phyloP scores from a whole-genome alignment of 2,888 invertebrate species.

The Lasioglossum zephyrum region DNA sequence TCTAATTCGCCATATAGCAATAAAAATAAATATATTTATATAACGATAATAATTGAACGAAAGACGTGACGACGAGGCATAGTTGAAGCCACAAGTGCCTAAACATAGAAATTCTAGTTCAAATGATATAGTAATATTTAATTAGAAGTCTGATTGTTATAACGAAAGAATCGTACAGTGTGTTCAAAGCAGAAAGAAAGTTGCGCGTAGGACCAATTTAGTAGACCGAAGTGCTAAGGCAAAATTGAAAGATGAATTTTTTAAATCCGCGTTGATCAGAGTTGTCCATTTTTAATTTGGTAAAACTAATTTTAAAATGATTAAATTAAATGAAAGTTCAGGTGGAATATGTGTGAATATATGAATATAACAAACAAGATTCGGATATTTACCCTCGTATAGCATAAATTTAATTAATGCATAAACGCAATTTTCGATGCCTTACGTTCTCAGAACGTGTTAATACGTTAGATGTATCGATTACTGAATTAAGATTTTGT shows the following conservation, averaged over 20 bases:
- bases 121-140: conserved; percentile 13
- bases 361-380: background rate
- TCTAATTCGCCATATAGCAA: conserved; percentile 6
- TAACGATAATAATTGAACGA: background rate
- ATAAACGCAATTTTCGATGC: conserved; percentile 51
- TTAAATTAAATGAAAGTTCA: background rate
- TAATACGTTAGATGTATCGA: conserved; percentile 21
- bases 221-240: conserved; percentile 2
- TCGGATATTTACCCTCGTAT: background rate
- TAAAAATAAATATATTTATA: conserved; percentile 12
- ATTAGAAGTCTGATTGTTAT: conserved; percentile 25
- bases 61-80: background rate
- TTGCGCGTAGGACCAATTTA: background rate
- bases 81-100: conserved; percentile 12
- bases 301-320: background rate
- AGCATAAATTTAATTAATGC: conserved; percentile 39
- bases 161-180: conserved; percentile 8
- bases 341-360: background rate
- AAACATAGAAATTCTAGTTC: conserved; percentile 6
- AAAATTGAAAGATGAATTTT: conserved; percentile 10
- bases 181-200: conserved; percentile 22
- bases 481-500: conserved; percentile 40
- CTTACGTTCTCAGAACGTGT: conserved; percentile 37
- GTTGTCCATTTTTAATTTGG: background rate
- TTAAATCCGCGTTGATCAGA: background rate